Evolutionary conservation across 2,113 vertebrate species (phyloP), one percentile per base, ranked within the genome.

Genomic region (Cephalopholis sonnerati): DNA sequence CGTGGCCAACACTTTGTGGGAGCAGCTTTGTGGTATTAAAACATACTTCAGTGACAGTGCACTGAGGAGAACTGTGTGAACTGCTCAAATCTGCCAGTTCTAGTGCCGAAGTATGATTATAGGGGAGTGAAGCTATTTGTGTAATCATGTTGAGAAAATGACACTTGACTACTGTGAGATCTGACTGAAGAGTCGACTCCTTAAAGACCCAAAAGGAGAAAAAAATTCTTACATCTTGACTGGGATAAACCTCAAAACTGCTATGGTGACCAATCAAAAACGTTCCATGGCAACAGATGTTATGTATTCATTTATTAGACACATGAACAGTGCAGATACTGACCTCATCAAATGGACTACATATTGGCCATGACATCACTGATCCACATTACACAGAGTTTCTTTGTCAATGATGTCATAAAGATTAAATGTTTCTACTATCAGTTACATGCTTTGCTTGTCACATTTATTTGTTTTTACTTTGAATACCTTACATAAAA

Each of bases 21-120:
- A 87, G 77, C 53, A 59, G 75, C 72, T 64, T 29, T 67, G 89
- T 68, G 64, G 67, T 74, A 67, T 77, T 79, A 74, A 79, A 81
- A 77, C 74, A 84, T 72, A 85, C 32, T 82, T 85, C 46, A 68
- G 81, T 86, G 77, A 87, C 81, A 74, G 75, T 7, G 68, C 57
- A 62, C 24, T 4, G 69, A 76, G 20, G 32, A 59, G 80, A 70
- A 70, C 66, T 79, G 64, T 74, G 85, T 79, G 79, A 81, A 79
- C 25, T 48, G 27, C 48, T 75, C 32, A 74, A 69, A 84, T 59
- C 68, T 77, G 81, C 61, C 55, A 68, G 73, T 29, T 69, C 44
- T n/a, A 17, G 27, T 10, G 20, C 57, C 62, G 11, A 66, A 75
- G 44, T 75, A 58, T 65, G 55, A 74, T 77, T 64, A 80, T 44